A percentile compares a stretch with the other conserved stretches of the same genome.
These are phyloP conservation scores for Tetrapedia diversipes DNA, from an alignment of 2,888 invertebrate species.

Conservation along the genomic window DNA sequence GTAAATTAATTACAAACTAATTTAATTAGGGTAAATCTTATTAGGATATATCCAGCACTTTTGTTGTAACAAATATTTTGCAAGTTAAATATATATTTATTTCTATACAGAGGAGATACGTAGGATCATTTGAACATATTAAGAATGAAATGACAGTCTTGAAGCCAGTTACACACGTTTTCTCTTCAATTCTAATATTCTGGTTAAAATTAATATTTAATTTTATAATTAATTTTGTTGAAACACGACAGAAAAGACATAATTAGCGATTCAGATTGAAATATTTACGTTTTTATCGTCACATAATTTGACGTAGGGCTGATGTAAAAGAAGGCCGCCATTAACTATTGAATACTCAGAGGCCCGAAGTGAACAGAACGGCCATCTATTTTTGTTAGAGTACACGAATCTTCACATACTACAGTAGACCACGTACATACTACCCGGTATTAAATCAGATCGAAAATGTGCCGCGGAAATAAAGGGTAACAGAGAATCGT, in stretches of 20 bases:
- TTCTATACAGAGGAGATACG: too few relatives aligned
- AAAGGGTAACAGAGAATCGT: conserved; percentile 31
- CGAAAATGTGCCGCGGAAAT: conserved; percentile 37
- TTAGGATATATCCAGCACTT: too few relatives aligned
- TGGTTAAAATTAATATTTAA: not conserved
- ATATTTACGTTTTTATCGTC: not conserved
- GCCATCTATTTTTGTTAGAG: conserved; percentile 62
- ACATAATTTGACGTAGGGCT: conserved; percentile 23
- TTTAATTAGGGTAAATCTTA: too few relatives aligned
- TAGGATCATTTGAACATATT: too few relatives aligned
- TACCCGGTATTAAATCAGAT: conserved; percentile 43
- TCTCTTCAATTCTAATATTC: too few relatives aligned
- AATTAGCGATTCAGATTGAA: too few relatives aligned
- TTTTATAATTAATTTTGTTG: too few relatives aligned
- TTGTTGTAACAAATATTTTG: too few relatives aligned
- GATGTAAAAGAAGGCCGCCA: conserved; percentile 47
- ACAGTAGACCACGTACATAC: conserved; percentile 30
- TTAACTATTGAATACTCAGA: conserved; percentile 40
- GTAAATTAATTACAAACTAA: too few relatives aligned
- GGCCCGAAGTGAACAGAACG: conserved; percentile 45
- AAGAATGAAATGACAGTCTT: too few relatives aligned
- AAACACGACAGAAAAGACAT: not conserved
- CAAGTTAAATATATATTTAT: too few relatives aligned
- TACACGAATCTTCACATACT: conserved; percentile 52
- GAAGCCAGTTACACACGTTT: too few relatives aligned